These are phyloP conservation scores for Trichechus manatus DNA, from an alignment of 2,113 vertebrate genomes.

Conservation along the genomic window DNA sequence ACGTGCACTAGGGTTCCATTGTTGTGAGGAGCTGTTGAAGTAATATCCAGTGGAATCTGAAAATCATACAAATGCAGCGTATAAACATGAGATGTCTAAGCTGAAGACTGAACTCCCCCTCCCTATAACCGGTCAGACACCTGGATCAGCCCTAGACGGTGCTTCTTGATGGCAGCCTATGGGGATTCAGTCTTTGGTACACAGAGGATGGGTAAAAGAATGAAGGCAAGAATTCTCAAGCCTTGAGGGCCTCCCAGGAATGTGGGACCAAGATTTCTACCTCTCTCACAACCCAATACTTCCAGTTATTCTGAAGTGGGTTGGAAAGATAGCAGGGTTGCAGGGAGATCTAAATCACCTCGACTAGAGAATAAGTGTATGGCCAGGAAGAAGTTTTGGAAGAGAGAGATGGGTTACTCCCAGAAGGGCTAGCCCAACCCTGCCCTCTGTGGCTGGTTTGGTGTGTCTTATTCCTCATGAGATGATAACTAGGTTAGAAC, in stretches of 20 bases:
- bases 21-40: slow-evolving; percentile 37
- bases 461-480: not conserved
- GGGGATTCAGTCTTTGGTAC: not conserved
- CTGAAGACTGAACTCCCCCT: not conserved
- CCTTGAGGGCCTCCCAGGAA: not conserved
- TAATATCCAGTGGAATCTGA: not conserved
- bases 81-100: not conserved
- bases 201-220: not conserved
- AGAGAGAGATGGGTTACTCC: not conserved
- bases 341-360: not conserved
- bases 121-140: not conserved
- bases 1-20: not conserved
- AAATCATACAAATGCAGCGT: slow-evolving; percentile 5
- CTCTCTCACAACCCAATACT: not conserved
- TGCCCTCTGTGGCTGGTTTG: not conserved
- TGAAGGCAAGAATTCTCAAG: slow-evolving; percentile 32
- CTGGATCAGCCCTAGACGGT: not conserved
- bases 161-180: not conserved
- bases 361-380: not conserved
- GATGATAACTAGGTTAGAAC: not conserved
- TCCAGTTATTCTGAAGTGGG: not conserved
- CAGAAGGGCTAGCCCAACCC: not conserved
- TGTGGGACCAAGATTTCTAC: not conserved
- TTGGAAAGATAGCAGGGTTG: not conserved
- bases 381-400: not conserved